These are phyloP conservation scores for Cerastis rubricosa DNA, from an alignment of 2,888 invertebrate genomes.

Conservation along the genomic window DNA sequence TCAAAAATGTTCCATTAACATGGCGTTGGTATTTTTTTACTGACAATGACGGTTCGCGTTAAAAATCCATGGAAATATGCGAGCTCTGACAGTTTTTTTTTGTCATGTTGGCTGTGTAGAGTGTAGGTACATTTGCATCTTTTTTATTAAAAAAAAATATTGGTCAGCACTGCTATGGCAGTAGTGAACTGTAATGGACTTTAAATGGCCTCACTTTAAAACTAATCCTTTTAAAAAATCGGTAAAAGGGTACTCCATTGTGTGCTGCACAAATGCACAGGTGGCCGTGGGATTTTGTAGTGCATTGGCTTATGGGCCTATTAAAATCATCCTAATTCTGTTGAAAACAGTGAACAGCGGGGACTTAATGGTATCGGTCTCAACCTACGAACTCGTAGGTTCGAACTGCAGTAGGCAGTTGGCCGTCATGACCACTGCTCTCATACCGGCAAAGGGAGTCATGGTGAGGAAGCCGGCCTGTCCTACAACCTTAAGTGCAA, in stretches of 20 bases:
- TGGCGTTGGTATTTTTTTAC: slow-evolving; percentile 51
- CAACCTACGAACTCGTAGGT: not conserved
- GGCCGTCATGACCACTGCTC: not conserved
- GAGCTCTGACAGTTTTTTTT: slow-evolving; percentile 52
- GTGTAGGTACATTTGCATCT: slow-evolving; percentile 59
- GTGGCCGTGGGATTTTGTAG: not conserved
- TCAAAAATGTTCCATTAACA: slow-evolving; percentile 57
- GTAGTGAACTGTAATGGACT: slow-evolving; percentile 36
- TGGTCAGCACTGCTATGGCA: slow-evolving; percentile 34
- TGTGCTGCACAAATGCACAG: not conserved
- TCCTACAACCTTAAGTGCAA: not conserved
- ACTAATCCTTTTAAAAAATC: slow-evolving; percentile 40
- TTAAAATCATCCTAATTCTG: not conserved
- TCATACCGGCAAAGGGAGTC: not conserved
- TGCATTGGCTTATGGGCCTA: not conserved
- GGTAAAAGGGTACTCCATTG: slow-evolving; percentile 7
- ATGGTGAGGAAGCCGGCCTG: not conserved
- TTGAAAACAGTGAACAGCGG: not conserved
- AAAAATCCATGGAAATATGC: slow-evolving; percentile 53
- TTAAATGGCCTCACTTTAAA: slow-evolving; percentile 50
- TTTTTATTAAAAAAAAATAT: slow-evolving; percentile 52
- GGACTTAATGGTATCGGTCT: not conserved
- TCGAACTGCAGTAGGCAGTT: not conserved
- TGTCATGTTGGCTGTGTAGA: slow-evolving; percentile 38
- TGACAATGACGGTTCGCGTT: slow-evolving; percentile 53